Evolutionary conservation across 2,888 invertebrate genomes (phyloP).

Genomic region (Calliphora vomitoria): DNA sequence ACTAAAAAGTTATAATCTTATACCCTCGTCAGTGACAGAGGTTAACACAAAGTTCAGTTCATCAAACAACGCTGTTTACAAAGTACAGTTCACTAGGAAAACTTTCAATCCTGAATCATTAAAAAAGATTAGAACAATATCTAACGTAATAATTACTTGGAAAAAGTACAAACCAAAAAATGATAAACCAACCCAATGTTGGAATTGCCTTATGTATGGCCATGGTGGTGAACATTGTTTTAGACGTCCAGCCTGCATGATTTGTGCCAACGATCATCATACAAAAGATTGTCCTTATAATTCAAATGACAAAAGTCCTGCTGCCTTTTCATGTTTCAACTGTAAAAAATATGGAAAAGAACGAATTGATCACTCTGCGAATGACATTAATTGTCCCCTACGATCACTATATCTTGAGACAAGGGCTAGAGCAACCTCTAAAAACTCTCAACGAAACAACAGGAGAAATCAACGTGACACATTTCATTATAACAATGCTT

Average conservation of each 20-base stretch:
- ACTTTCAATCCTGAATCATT: background rate
- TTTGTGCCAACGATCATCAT: background rate
- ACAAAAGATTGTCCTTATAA: background rate
- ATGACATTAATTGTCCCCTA: constrained; percentile 26
- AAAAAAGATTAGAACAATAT: background rate
- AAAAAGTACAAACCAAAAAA: constrained; percentile 8
- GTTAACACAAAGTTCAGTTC: constrained; percentile 2
- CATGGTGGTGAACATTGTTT: background rate
- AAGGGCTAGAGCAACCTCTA: background rate
- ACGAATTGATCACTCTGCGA: constrained; percentile 20
- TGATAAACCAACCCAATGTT: background rate
- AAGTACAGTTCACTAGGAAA: constrained; percentile 1
- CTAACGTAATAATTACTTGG: background rate
- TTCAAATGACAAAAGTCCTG: background rate
- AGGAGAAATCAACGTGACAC: background rate
- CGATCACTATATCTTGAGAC: constrained; percentile 6
- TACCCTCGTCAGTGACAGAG: background rate
- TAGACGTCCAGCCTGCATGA: background rate
- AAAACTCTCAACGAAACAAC: background rate
- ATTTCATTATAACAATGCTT: too few relatives aligned
- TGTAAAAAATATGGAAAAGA: constrained; percentile 41
- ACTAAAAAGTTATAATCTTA: background rate
- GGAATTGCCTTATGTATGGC: background rate
- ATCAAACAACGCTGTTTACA: background rate
- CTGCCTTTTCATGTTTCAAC: constrained; percentile 23